These are phyloP conservation scores for Drosophila hydei DNA, from an alignment of 1,140 invertebrate genomes.

Conservation along the genomic window DNA sequence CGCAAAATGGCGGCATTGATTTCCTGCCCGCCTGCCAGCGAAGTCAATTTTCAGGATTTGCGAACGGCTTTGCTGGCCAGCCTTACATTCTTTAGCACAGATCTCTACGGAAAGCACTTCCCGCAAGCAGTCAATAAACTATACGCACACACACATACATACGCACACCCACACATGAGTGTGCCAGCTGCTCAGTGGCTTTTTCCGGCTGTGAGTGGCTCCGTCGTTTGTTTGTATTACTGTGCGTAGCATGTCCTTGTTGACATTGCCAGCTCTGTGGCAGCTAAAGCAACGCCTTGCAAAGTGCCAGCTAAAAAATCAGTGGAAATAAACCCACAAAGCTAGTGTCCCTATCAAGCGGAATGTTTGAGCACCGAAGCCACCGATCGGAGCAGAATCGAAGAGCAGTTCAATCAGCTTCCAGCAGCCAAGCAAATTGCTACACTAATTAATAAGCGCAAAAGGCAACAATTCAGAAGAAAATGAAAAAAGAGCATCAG, in stretches of 20 bases:
- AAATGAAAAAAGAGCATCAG: not conserved
- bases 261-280: slow-evolving; percentile 64
- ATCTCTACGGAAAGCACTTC: slow-evolving; percentile 82
- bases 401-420: slow-evolving; percentile 55
- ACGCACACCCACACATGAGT: slow-evolving; percentile 18
- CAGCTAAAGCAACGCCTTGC: slow-evolving; percentile 3
- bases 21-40: slow-evolving; percentile 51
- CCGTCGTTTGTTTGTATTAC: slow-evolving; percentile 51
- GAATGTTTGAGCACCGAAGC: not conserved
- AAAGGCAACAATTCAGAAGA: slow-evolving; percentile 6
- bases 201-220: slow-evolving; percentile 7
- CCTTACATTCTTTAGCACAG: slow-evolving; percentile 78
- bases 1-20: slow-evolving; percentile 80
- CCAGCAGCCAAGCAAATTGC: slow-evolving; percentile 57
- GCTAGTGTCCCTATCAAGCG: not conserved
- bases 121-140: slow-evolving; percentile 83
- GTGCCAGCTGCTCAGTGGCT: slow-evolving; percentile 2
- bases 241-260: slow-evolving; percentile 75
- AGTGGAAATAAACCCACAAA: slow-evolving; percentile 4
- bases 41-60: slow-evolving; percentile 83
- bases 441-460: slow-evolving; percentile 70
- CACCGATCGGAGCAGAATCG: not conserved
- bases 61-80: slow-evolving; percentile 62
- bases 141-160: slow-evolving; percentile 57
- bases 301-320: slow-evolving; percentile 33